These are phyloP conservation scores for Danio aesculapii DNA, from an alignment of 2,797 vertebrate genomes.

Conservation along the genomic window DNA sequence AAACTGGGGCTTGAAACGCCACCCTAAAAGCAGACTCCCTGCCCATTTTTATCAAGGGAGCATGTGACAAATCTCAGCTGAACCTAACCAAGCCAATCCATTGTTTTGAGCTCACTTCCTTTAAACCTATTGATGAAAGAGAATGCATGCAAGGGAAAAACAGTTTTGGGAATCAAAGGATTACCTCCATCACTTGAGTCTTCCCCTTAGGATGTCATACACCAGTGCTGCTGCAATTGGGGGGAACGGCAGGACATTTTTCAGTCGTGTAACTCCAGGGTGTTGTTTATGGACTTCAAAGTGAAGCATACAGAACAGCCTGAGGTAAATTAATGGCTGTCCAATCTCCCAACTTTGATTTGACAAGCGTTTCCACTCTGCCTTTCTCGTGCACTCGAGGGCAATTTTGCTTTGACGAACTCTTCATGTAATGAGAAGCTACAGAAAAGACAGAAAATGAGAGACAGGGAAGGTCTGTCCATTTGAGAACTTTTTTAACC, in stretches of 20 bases:
- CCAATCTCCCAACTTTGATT: slow-evolving; percentile 36
- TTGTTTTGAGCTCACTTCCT: slow-evolving; percentile 28
- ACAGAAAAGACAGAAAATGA: slow-evolving; percentile 31
- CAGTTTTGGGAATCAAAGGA: slow-evolving; percentile 31
- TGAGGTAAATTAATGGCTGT: slow-evolving; percentile 37
- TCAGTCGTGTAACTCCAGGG: slow-evolving; percentile 34
- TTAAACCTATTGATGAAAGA: slow-evolving; percentile 46
- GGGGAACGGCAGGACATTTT: background rate
- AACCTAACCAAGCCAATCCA: background rate
- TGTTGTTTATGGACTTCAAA: slow-evolving; percentile 55
- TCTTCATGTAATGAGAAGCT: slow-evolving; percentile 44
- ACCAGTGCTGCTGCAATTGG: background rate
- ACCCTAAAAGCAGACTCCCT: background rate
- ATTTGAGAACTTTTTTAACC: slow-evolving; percentile 4
- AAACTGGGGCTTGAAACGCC: background rate
- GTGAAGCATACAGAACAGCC: slow-evolving; percentile 29
- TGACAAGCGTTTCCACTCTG: slow-evolving; percentile 38
- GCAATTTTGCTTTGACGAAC: slow-evolving; percentile 28
- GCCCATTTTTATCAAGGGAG: background rate
- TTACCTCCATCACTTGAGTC: slow-evolving; percentile 18
- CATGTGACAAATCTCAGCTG: background rate
- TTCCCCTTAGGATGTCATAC: slow-evolving; percentile 10
- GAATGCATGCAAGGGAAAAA: slow-evolving; percentile 14
- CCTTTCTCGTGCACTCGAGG: slow-evolving; percentile 23
- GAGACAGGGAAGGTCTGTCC: slow-evolving; percentile 17